Evolutionary conservation across 2,888 invertebrate genomes (phyloP).

Genomic region (Drosophila conformis): DNA sequence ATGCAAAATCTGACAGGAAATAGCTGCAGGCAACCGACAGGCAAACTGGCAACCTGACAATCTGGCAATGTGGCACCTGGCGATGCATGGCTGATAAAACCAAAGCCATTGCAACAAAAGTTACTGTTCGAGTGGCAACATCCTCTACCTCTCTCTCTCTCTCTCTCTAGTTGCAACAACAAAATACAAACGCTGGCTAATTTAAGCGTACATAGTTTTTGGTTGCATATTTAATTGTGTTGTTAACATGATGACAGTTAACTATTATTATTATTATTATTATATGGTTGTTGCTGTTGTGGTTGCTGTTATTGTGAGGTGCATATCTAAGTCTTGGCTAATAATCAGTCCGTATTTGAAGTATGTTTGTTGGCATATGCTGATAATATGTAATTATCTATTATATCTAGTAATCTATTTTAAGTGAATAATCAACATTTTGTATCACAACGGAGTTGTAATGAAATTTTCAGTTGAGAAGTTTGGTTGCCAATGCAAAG

Average conservation of each 20-base stretch:
- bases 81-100: conserved; percentile 68
- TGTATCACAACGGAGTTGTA: background rate
- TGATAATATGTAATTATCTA: conserved; percentile 1
- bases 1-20: conserved; percentile 79
- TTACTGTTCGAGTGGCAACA: conserved; percentile 27
- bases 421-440: conserved; percentile 5
- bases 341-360: conserved; percentile 18
- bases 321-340: conserved; percentile 24
- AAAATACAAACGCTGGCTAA: conserved; percentile 50
- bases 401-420: conserved; percentile 1
- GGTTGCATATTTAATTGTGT: conserved; percentile 73
- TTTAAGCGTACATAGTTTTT: conserved; percentile 76
- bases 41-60: conserved; percentile 35
- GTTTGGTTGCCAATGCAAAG: background rate
- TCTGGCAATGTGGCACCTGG: conserved; percentile 24
- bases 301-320: conserved; percentile 11
- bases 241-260: conserved; percentile 40
- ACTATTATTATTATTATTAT: conserved; percentile 20
- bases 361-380: conserved; percentile 3
- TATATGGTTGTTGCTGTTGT: conserved; percentile 1
- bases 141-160: no score
- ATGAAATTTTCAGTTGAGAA: background rate
- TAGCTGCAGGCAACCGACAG: conserved; percentile 62
- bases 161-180: conserved; percentile 19
- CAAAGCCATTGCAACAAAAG: conserved; percentile 46